Conservation (phyloP, 2,113 vertebrate species). For the Cephalopterus ornatus region DNA sequence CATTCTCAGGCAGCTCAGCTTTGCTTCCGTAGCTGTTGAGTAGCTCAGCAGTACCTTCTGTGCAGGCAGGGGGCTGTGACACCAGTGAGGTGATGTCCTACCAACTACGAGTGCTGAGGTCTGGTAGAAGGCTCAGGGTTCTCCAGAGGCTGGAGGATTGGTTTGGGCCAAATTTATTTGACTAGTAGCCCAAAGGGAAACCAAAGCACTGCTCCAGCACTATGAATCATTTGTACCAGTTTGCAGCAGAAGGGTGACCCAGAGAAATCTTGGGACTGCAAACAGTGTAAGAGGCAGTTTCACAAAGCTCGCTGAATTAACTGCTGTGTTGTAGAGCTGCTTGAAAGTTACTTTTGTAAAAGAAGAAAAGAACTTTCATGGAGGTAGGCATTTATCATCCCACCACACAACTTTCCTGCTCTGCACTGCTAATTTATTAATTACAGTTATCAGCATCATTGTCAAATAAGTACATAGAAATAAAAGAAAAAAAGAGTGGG, state of each 20-base stretch:
- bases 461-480: background rate
- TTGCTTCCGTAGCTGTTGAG: background rate
- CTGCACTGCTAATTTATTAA: slow-evolving; percentile 1
- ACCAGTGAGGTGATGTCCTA: background rate
- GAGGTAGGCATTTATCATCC: background rate
- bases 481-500: background rate
- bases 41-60: background rate
- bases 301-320: background rate
- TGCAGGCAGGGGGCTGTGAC: background rate
- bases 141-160: background rate
- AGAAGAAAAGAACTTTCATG: background rate
- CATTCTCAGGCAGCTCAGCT: background rate
- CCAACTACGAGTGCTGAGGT: background rate
- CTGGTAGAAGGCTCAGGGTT: background rate
- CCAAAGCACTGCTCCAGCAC: background rate
- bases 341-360: background rate
- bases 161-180: background rate
- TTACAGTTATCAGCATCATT: background rate
- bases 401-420: background rate
- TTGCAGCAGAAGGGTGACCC: background rate
- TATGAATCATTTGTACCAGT: background rate
- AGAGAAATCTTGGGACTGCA: background rate
- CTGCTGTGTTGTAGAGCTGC: background rate
- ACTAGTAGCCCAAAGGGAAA: background rate
- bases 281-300: background rate